Conservation (phyloP, 2,888 invertebrate genomes). For the Archips xylosteana region DNA sequence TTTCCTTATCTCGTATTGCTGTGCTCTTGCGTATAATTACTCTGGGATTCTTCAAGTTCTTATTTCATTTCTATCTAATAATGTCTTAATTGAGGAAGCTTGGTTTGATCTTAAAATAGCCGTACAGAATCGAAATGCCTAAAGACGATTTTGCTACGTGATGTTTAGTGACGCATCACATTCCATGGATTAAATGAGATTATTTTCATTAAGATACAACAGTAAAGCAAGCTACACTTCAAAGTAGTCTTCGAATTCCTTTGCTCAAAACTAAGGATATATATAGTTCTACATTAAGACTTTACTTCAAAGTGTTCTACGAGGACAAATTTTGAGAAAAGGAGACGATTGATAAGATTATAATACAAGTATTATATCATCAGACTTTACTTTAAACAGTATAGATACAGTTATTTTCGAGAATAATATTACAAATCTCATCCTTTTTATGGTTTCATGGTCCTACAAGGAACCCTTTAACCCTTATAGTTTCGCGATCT, state of each 20-base stretch:
- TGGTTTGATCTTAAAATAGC: constrained; percentile 30
- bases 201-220: constrained; percentile 19
- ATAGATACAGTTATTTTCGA: neutral
- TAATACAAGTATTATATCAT: neutral
- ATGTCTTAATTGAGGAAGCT: constrained; percentile 20
- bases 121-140: neutral
- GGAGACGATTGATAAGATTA: neutral
- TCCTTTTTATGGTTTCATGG: neutral
- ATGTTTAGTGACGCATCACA: constrained; percentile 7
- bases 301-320: neutral
- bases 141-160: constrained; percentile 17
- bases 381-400: no score
- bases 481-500: no score
- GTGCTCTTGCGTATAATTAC: neutral
- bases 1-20: constrained; percentile 23
- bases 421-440: neutral
- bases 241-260: constrained; percentile 26
- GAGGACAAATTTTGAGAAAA: neutral
- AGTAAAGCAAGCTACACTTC: constrained; percentile 6
- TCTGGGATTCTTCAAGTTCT: neutral
- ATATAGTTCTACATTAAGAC: constrained; percentile 11
- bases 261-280: constrained; percentile 10
- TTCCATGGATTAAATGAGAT: constrained; percentile 11
- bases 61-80: constrained; percentile 8
- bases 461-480: no score